Base-by-base conservation (phyloP, 64 coral and sea anemone genomes). In the Montipora sp. region DNA sequence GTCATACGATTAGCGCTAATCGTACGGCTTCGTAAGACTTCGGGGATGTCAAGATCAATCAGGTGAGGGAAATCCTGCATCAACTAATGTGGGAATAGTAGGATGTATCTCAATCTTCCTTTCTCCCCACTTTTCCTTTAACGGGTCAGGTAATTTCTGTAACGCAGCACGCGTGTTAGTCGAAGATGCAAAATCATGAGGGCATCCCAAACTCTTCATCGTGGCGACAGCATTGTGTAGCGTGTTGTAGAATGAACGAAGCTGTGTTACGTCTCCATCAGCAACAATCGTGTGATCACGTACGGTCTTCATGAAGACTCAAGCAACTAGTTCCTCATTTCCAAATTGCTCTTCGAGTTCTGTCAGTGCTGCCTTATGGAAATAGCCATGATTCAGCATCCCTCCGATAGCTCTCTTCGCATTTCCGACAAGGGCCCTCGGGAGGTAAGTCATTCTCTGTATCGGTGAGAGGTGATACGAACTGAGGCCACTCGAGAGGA, bases 341-440 rank as follows among this genome's bases (percentile, higher is more conserved):
- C 91, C 87, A 23, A 92, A 92, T 63, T 95, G 87, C 7, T 93
- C 78, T 60, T 89, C 68, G 60, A 95, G 89, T 44, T 95, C 77
- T 19, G 43, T 68, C 12, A 95, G 89, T 11, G 68, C 83, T 23
- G 82, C 75, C 77, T 92, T 92, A 69, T 88, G 92, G 83, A 92
- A 65, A 43, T 92, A 76, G 7, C 89, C 94, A 83, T 95, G 83
- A 44, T 89, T 92, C 11, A 95, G 61, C 77, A 92, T 92, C 8
- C 89, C 89, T 88, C 89, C 89, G 15, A 92, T 59, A 45, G 83
- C 81, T 80, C 45, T 69, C 69, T 92, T 95, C 9, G 84, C 79
- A 47, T 92, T 14, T 21, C 90, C 79, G 1, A 14, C n/a, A 21
- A 95, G 59, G 6, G 47, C 79, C 21, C 90, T 75, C n/a, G 88